Base-by-base conservation (phyloP, 2,888 invertebrate genomes). In the Catocala nupta region DNA sequence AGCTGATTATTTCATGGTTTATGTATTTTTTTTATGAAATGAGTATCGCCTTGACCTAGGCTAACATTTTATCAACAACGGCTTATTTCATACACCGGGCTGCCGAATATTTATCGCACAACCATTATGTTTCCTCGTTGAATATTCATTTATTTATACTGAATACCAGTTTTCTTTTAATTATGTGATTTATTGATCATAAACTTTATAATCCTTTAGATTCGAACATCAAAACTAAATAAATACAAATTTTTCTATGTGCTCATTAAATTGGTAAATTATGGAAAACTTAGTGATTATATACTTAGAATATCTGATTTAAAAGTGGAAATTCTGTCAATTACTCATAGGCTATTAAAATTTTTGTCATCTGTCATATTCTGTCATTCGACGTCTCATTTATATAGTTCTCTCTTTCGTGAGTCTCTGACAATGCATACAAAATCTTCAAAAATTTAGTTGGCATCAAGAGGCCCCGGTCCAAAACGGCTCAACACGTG, bases 41-140 rank as follows among this genome's bases (percentile, higher is more conserved):
- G 47, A 71, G 77, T 80, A 82, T 89, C 72, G 84, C 90, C 92
- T 90, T 93, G 93, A 93, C 93, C 93, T 93, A 91, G 89, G 90
- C 88, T 91, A 93, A 94, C 90, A 89, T 87, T 90, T 90, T 91
- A 90, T 90, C 88, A 84, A 81, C 77, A 78, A 55, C 52, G 39
- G 72, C 63, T 70, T 59, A 48, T 59, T 50, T 50, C 42, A 44
- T 80, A 79, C 72, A 70, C 71, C 75, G 73, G 72, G 71, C 71
- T 73, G 82, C 78, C 81, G 81, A 86, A 85, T 81, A 79, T 82
- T 85, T 87, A 86, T 85, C 81, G 63, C 63, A 59, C 63, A 67
- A 64, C 63, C 63, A 65, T 69, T 70, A 73, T 73, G 71, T 82
- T 83, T 81, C 80, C 73, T 77, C 59, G 55, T 61, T 63, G 54